Conservation (phyloP, 2,797 vertebrate species). For the Alouatta caraya region DNA sequence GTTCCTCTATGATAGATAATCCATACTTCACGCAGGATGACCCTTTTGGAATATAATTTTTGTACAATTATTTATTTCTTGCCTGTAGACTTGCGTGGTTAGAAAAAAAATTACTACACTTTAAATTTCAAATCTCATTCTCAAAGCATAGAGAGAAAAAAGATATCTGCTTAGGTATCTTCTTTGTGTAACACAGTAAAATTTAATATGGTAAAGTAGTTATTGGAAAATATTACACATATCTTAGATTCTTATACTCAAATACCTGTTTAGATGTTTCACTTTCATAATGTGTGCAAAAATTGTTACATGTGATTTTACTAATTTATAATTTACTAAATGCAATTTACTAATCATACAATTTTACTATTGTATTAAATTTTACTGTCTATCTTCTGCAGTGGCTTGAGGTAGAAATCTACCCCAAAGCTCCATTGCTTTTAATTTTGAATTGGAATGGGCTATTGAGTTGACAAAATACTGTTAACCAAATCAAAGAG, state of each 20-base stretch:
- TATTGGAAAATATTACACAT: not conserved
- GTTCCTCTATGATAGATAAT: not conserved
- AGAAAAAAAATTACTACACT: not conserved
- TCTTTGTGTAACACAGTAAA: not conserved
- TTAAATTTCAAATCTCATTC: not conserved
- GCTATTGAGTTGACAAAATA: not conserved
- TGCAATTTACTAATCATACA: not conserved
- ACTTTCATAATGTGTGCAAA: not conserved
- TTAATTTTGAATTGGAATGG: conserved; percentile 9
- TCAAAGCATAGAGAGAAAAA: not conserved
- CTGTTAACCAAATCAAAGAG: not conserved
- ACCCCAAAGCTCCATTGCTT: not conserved
- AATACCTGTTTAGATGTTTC: not conserved
- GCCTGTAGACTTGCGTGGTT: not conserved
- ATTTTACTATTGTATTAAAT: not conserved
- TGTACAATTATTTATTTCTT: not conserved
- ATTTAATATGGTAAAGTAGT: not conserved
- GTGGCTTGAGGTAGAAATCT: not conserved
- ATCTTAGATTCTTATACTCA: not conserved
- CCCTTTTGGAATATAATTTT: not conserved
- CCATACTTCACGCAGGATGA: not conserved
- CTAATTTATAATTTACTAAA: too few species aligned
- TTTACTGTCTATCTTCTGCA: not conserved
- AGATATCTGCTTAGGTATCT: not conserved
- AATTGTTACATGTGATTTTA: not conserved